Conservation (phyloP, 2,888 invertebrate species). For the Lasioglossum zephyrum region DNA sequence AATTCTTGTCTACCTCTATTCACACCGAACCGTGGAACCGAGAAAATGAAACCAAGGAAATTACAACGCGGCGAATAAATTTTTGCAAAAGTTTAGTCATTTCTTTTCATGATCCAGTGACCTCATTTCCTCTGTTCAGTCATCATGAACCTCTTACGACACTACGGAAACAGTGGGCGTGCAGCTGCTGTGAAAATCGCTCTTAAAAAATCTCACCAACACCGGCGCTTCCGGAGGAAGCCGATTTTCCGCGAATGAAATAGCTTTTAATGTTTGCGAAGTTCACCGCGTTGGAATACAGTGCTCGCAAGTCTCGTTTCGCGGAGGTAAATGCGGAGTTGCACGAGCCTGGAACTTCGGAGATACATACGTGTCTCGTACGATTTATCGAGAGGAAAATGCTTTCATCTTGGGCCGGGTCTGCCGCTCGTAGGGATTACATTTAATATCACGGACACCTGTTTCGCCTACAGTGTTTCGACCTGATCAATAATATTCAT, state of each 20-base stretch:
- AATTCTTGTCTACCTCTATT: not conserved
- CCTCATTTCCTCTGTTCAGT: too few species aligned
- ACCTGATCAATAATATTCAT: not conserved
- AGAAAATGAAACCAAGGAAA: not conserved
- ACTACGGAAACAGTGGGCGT: not conserved
- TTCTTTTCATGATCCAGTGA: constrained; percentile 4
- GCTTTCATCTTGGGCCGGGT: not conserved
- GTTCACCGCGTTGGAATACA: constrained; percentile 19
- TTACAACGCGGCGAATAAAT: not conserved
- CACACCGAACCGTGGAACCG: not conserved
- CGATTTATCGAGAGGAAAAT: constrained; percentile 7
- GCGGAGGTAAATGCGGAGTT: not conserved
- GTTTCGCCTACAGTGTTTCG: not conserved
- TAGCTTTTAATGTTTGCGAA: constrained; percentile 9
- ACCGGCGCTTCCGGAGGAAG: not conserved
- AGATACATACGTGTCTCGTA: not conserved
- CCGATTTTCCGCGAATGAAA: constrained; percentile 16
- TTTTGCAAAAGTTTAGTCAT: not conserved
- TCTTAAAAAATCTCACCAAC: not conserved
- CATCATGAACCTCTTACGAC: not conserved
- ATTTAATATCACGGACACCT: not conserved
- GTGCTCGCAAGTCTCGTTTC: not conserved
- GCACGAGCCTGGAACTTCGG: not conserved
- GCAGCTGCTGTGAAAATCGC: not conserved
- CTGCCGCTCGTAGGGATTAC: not conserved